These are phyloP conservation scores for Callyntrura sp. DNA, from an alignment of 2,888 invertebrate genomes.

Conservation along the genomic window DNA sequence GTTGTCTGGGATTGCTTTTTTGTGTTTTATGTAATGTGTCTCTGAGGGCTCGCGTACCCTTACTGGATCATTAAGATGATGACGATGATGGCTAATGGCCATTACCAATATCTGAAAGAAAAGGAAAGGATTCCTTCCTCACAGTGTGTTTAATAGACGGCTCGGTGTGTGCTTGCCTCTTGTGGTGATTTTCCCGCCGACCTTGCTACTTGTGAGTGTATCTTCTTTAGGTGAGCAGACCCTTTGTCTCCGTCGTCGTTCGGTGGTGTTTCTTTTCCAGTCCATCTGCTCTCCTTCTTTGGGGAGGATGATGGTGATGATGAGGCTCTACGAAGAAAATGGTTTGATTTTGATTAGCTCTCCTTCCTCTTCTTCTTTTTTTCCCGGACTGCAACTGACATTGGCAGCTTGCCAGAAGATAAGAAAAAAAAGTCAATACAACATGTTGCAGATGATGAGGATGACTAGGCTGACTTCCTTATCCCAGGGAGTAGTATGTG, in stretches of 20 bases:
- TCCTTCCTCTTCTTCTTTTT: constrained; percentile 11
- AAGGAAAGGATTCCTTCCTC: constrained; percentile 41
- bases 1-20: neutral
- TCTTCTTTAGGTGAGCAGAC: constrained; percentile 52
- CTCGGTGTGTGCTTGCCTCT: neutral
- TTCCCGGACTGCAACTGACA: constrained; percentile 28
- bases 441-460: constrained; percentile 42
- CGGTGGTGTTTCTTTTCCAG: neutral
- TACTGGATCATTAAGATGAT: neutral
- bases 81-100: neutral
- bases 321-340: constrained; percentile 19
- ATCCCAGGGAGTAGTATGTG: neutral
- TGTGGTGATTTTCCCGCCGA: constrained; percentile 64
- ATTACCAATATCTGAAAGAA: constrained; percentile 29
- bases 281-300: constrained; percentile 50
- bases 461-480: constrained; percentile 49
- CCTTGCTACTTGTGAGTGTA: neutral
- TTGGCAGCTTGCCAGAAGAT: neutral
- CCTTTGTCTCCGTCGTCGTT: constrained; percentile 64
- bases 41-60: neutral
- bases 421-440: neutral
- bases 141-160: constrained; percentile 29
- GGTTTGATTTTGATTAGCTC: constrained; percentile 45
- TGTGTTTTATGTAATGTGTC: neutral
- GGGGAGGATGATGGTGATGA: neutral